phyloP scores from a whole-genome alignment of 2,888 invertebrate species.

The Smittia aterrima region DNA sequence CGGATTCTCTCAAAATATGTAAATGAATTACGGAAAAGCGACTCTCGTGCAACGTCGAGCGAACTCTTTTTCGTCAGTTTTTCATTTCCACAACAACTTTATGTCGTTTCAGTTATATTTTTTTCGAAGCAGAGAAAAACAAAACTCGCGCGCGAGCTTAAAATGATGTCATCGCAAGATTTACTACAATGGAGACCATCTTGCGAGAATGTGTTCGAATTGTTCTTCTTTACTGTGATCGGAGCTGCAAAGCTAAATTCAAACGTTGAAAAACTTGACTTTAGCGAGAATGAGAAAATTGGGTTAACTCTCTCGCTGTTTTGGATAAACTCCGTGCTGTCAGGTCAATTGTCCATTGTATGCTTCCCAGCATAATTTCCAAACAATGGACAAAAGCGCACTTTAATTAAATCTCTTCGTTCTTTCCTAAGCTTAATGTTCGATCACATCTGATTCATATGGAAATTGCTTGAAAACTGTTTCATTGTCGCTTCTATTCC shows the following conservation, averaged over 20 bases:
- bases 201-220: background rate
- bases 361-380: conserved; percentile 4
- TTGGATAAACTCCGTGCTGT: background rate
- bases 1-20: background rate
- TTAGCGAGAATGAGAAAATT: conserved; percentile 14
- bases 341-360: conserved; percentile 35
- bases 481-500: background rate
- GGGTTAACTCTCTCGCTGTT: conserved; percentile 17
- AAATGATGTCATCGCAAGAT: conserved; percentile 32
- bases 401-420: background rate
- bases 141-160: background rate
- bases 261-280: background rate
- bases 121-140: background rate
- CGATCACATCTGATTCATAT: conserved; percentile 27
- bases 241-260: background rate
- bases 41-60: background rate
- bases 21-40: background rate
- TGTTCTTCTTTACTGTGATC: background rate
- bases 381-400: conserved; percentile 25
- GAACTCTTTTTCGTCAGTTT: conserved; percentile 2
- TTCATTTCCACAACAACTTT: conserved; percentile 20
- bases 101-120: background rate
- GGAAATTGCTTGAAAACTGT: conserved; percentile 16
- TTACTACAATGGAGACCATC: conserved; percentile 16
- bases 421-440: background rate